These are phyloP conservation scores for Margaritifera margaritifera DNA, from an alignment of 2,888 invertebrate species.

Conservation along the genomic window DNA sequence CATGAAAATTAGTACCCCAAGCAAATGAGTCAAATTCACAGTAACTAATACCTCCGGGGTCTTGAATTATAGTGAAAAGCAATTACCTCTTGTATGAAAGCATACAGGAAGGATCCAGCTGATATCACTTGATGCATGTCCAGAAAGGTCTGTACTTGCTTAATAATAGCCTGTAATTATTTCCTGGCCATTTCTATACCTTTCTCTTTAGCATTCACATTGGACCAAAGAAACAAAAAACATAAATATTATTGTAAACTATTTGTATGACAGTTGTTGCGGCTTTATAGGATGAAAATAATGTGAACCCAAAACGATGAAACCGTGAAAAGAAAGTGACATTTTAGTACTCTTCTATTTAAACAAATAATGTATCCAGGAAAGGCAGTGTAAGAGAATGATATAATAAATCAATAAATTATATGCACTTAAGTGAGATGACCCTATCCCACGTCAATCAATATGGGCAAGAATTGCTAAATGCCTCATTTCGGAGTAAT, in stretches of 20 bases:
- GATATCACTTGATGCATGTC: conserved; percentile 87
- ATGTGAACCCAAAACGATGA: neutral
- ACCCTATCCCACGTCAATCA: no score
- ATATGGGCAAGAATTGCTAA: no score
- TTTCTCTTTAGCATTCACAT: conserved; percentile 76
- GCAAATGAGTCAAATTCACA: no score
- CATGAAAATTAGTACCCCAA: no score
- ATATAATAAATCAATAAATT: no score
- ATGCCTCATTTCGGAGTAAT: no score
- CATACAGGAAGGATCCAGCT: conserved; percentile 91
- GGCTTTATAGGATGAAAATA: neutral
- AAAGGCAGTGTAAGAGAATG: neutral
- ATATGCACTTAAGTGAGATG: no score
- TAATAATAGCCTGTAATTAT: conserved; percentile 81
- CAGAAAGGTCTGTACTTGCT: conserved; percentile 85
- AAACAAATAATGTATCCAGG: neutral
- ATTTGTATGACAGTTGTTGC: neutral
- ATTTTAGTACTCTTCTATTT: neutral
- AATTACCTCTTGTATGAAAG: conserved; percentile 85
- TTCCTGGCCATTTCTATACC: conserved; percentile 83
- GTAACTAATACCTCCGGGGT: no score
- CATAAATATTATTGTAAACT: neutral
- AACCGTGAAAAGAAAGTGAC: neutral
- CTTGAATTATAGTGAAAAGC: no score
- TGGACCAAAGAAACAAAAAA: conserved; percentile 36